Base-by-base conservation (phyloP, 2,113 vertebrate genomes). In the Vulpes vulpes region DNA sequence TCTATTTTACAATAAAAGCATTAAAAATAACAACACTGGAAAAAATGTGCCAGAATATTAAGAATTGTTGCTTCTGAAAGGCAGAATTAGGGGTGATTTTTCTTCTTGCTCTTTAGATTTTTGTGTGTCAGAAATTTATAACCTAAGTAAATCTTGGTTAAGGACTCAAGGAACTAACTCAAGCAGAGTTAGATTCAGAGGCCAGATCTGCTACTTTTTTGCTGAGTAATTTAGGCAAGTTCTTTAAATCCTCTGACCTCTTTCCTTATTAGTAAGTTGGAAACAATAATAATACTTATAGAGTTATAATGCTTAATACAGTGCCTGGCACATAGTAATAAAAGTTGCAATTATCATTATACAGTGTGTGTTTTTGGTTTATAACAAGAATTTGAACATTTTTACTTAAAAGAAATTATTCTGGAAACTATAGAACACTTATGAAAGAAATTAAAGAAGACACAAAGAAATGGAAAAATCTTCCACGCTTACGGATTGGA, bases 51-150 rank as follows among this genome's bases (percentile, higher is more conserved):
- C 43, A 6, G 51, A 91, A 43, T 94, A n/a, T 80, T 91, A 76
- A 81, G 60, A 83, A 57, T 91, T 86, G 7, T 88, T 96, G 62
- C 32, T 95, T 97, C 35, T 97, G 55, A 73, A 96, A 94, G 62
- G 11, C 51, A 78, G 30, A 23, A 57, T 85, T 62, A 60, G 62
- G 73, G 9, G 12, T 91, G 55, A 79, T 65, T 78, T 74, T 81
- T 25, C 16, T 14, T 23, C 49, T 35, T 51, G 55, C 23, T 95
- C 16, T 84, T 92, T 85, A 92, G 38, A 89, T 74, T 97, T 93
- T 91, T 91, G 19, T 94, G 32, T 95, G 25, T 88, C 71, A 57
- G 3, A 89, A 84, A 81, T 92, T 95, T 94, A 71, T 89, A 78
- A 49, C n/a, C 38, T 43, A 53, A 35, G 49, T 94, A 85, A 89